Conservation (phyloP, 2,888 invertebrate genomes). For the Metalampra italica region DNA sequence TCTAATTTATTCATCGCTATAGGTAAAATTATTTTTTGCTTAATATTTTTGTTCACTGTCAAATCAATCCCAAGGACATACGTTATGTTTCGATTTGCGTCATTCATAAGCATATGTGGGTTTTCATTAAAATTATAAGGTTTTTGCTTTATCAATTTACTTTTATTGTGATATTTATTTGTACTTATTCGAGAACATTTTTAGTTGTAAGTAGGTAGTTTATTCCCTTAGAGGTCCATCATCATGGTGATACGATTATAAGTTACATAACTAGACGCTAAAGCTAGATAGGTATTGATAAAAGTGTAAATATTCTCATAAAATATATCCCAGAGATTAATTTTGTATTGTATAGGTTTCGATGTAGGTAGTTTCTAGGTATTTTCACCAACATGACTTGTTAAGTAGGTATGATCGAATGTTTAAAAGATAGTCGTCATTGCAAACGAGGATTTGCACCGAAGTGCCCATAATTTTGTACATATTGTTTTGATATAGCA, state of each 20-base stretch:
- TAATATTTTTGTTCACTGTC: background rate
- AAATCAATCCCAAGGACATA: conserved; percentile 1
- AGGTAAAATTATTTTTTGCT: background rate
- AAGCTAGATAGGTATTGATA: conserved; percentile 20
- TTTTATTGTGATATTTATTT: conserved; percentile 12
- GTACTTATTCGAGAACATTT: background rate
- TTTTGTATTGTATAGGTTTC: conserved; percentile 28
- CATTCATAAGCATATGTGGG: background rate
- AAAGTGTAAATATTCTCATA: conserved; percentile 23
- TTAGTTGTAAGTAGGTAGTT: background rate
- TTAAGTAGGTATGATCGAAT: conserved; percentile 15
- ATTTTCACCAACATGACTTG: conserved; percentile 36
- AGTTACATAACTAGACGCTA: conserved; percentile 8
- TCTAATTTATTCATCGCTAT: conserved; percentile 21
- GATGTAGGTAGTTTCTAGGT: conserved; percentile 3
- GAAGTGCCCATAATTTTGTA: conserved; percentile 52
- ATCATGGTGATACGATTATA: conserved; percentile 12
- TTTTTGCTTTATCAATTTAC: conserved; percentile 7
- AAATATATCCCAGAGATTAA: conserved; percentile 26
- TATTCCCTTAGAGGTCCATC: background rate
- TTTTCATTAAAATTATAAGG: background rate
- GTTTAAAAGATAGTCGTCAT: conserved; percentile 8
- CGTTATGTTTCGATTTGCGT: background rate
- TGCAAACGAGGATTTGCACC: conserved; percentile 49
- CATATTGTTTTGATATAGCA: conserved; percentile 21